phyloP scores from a whole-genome alignment of 2,113 vertebrate genomes.

The Lophura nycthemera region DNA sequence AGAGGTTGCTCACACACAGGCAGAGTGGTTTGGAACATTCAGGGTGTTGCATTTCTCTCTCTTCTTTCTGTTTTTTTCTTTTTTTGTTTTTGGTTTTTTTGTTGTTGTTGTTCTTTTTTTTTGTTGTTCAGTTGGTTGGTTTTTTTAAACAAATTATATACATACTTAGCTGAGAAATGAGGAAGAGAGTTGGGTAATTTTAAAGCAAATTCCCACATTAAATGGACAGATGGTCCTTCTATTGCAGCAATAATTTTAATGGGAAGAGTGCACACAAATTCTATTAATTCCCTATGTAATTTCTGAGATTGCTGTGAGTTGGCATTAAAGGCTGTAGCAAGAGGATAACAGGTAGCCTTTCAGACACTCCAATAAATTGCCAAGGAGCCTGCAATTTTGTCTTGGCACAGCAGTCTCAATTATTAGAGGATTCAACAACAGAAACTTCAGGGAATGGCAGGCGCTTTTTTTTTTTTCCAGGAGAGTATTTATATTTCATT shows the following conservation, averaged over 20 bases:
- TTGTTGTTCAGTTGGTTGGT: not conserved
- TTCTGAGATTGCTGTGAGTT: not conserved
- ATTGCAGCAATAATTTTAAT: conserved; percentile 5
- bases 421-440: conserved; percentile 12
- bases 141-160: not conserved
- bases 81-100: not conserved
- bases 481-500: conserved; percentile 1
- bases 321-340: not conserved
- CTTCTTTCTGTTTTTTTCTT: not conserved
- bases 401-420: not conserved
- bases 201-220: not conserved
- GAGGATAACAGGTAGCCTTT: not conserved
- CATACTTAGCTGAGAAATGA: not conserved
- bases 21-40: not conserved
- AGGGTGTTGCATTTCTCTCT: not conserved
- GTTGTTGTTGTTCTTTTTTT: not conserved
- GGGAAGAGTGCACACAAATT: not conserved
- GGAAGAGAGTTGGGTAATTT: not conserved
- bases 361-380: not conserved
- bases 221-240: conserved; percentile 6
- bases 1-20: not conserved
- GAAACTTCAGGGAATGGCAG: not conserved
- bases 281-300: not conserved
- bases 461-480: conserved; percentile 18
- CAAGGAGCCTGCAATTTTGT: not conserved